Evolutionary conservation across 2,888 invertebrate genomes (phyloP).

Genomic region (Chrysolina oricalcia): DNA sequence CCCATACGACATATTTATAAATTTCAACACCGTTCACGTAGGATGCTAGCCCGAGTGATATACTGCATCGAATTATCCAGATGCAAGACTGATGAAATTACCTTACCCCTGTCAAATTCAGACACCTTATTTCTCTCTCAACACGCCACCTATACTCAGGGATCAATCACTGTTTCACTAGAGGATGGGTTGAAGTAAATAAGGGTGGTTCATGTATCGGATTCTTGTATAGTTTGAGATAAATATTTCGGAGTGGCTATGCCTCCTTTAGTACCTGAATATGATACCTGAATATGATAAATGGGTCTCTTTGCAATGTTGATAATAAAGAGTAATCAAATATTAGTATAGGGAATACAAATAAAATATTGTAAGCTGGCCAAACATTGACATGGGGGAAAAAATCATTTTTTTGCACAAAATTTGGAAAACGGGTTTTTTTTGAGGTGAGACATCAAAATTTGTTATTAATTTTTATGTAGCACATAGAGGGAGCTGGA

Average conservation of each 20-base stretch:
- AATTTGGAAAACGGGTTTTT: too few species aligned
- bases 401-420: too few species aligned
- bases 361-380: too few species aligned
- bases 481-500: too few species aligned
- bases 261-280: background rate
- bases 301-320: too few species aligned
- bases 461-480: too few species aligned
- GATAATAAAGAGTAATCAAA: too few species aligned
- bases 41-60: conserved; percentile 1
- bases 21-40: conserved; percentile 27
- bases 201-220: background rate
- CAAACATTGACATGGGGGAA: too few species aligned
- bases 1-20: background rate
- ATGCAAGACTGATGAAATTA: conserved; percentile 56
- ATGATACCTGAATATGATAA: too few species aligned
- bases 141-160: conserved; percentile 47
- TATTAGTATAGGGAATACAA: too few species aligned
- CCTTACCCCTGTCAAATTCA: conserved; percentile 55
- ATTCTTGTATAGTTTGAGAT: background rate
- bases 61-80: conserved; percentile 50
- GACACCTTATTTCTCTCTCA: conserved; percentile 44
- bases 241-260: conserved; percentile 8
- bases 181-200: conserved; percentile 39
- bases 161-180: conserved; percentile 51
- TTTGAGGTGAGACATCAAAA: too few species aligned